Percentiles rank a stretch among this genome's conserved stretches.
Evolutionary conservation across 1,140 invertebrate species (phyloP).

Genomic region (Sarcophaga peregrina): DNA sequence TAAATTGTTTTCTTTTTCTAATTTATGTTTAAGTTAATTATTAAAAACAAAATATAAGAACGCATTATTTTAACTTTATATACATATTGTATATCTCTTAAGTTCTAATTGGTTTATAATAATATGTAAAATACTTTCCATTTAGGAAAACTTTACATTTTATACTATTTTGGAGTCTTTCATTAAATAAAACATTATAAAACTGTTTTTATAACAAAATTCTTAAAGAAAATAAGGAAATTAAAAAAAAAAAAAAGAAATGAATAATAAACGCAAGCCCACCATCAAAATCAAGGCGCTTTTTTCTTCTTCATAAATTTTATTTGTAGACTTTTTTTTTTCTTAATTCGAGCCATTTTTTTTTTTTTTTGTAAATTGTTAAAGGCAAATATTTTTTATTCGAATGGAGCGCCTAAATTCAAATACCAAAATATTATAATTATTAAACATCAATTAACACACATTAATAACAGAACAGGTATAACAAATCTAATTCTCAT

Average conservation of each 20-base stretch:
- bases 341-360: too few species aligned
- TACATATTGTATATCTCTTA: neutral
- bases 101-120: neutral
- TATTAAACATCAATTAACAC: neutral
- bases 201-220: neutral
- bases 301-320: neutral
- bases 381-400: neutral
- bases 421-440: neutral
- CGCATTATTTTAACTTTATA: neutral
- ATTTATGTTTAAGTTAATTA: conserved; percentile 19
- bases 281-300: neutral
- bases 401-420: neutral
- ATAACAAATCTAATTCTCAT: too few species aligned
- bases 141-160: neutral
- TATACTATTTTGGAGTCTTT: neutral
- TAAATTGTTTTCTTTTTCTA: neutral
- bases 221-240: neutral
- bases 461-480: neutral
- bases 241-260: neutral
- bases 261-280: neutral
- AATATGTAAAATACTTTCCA: neutral
- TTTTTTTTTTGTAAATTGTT: too few species aligned
- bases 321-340: too few species aligned
- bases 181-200: neutral
- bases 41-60: neutral